A percentile compares a stretch with the other conserved stretches of the same genome.
phyloP scores from a whole-genome alignment of 2,888 invertebrate species.

The Mimumesa dahlbomi region DNA sequence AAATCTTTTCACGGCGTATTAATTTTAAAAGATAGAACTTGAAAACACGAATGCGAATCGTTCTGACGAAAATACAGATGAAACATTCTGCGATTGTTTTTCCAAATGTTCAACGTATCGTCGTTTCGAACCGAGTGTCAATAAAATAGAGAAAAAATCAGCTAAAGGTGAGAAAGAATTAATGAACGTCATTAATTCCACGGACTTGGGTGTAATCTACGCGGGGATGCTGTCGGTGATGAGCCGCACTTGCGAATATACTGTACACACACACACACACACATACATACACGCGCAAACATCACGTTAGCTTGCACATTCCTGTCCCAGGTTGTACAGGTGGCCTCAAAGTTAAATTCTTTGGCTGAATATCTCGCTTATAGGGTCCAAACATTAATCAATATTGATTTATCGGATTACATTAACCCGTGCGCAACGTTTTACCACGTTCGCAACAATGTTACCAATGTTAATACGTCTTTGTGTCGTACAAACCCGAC shows the following conservation, averaged over 20 bases:
- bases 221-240: conserved; percentile 64
- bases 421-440: no score
- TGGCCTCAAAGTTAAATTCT: conserved; percentile 44
- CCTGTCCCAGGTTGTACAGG: conserved; percentile 31
- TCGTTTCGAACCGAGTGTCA: conserved; percentile 16
- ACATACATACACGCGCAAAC: conserved; percentile 32
- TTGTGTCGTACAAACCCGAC: no score
- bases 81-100: conserved; percentile 26
- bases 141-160: conserved; percentile 24
- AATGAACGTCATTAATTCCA: conserved; percentile 54
- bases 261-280: conserved; percentile 40
- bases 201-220: conserved; percentile 50
- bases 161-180: conserved; percentile 49
- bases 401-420: no score
- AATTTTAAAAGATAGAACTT: no score
- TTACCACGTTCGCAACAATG: no score
- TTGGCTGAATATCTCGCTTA: no score
- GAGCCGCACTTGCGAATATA: conserved; percentile 64
- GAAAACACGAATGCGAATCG: no score
- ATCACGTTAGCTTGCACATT: conserved; percentile 54
- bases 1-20: no score
- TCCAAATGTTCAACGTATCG: conserved; percentile 7
- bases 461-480: no score
- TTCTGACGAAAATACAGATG: no score
- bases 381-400: no score